Conservation (phyloP, 64 coral and sea anemone species). For the Porites australiensis region DNA sequence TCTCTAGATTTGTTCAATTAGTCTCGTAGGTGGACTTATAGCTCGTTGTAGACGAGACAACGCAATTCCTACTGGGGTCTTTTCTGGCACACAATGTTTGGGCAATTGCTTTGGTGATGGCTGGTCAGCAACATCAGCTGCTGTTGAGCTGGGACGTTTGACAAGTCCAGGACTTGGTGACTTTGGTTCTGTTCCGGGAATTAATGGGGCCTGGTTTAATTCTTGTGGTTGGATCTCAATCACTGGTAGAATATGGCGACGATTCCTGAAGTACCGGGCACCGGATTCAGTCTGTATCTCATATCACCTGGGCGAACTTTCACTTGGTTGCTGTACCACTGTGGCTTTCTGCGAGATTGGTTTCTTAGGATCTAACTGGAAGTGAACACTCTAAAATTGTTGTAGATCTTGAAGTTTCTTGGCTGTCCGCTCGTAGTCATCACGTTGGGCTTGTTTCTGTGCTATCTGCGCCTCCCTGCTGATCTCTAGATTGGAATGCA, state of each 20-base stretch:
- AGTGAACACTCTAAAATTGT: neutral
- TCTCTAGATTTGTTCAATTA: neutral
- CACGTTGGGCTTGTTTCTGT: too few species aligned
- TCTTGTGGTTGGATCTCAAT: neutral
- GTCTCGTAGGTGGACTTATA: neutral
- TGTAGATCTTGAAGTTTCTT: too few species aligned
- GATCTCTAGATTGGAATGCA: constrained; percentile 9
- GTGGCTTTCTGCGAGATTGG: neutral
- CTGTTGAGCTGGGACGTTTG: neutral
- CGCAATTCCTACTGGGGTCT: neutral
- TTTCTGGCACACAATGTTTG: neutral
- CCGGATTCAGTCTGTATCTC: neutral
- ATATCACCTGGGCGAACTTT: neutral
- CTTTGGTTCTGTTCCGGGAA: neutral
- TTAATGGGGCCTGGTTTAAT: too few species aligned
- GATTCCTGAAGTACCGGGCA: neutral
- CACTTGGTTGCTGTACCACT: too few species aligned
- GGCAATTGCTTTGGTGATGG: neutral
- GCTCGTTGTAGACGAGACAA: neutral
- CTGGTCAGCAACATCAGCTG: neutral
- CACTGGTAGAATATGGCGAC: neutral
- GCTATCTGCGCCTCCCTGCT: too few species aligned
- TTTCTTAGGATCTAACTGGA: constrained; percentile 7
- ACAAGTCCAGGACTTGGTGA: neutral
- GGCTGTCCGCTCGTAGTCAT: too few species aligned